A percentile compares a stretch with the other conserved stretches of the same genome.
Conservation (phyloP, 2,888 invertebrate species). For the Archips xylosteana region DNA sequence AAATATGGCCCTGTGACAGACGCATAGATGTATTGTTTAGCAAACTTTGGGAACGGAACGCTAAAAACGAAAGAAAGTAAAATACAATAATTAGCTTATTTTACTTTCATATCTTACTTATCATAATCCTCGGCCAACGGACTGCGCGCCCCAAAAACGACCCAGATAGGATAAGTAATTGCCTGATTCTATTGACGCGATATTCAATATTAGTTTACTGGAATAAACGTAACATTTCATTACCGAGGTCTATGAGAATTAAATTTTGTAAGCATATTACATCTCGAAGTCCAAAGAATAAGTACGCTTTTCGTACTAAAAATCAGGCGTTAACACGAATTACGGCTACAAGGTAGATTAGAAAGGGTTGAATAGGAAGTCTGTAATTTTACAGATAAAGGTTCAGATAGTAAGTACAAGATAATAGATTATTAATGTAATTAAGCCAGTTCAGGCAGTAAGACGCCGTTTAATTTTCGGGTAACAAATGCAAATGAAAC, state of each 20-base stretch:
- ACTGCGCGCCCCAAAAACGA: neutral
- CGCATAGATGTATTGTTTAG: too few relatives aligned
- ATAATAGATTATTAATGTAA: slow-evolving; percentile 41
- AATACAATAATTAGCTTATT: slow-evolving; percentile 1
- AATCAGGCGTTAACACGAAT: slow-evolving; percentile 19
- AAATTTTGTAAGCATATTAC: neutral
- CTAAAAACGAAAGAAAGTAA: neutral
- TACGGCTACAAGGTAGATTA: slow-evolving; percentile 7
- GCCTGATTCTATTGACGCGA: neutral
- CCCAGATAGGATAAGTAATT: slow-evolving; percentile 18
- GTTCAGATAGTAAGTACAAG: slow-evolving; percentile 24
- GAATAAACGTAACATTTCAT: slow-evolving; percentile 29
- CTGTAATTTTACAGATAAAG: slow-evolving; percentile 33
- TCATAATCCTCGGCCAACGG: neutral
- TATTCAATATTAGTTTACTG: slow-evolving; percentile 12
- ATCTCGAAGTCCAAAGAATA: slow-evolving; percentile 19
- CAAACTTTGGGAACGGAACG: too few relatives aligned
- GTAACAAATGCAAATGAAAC: slow-evolving; percentile 37
- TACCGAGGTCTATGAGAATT: slow-evolving; percentile 5
- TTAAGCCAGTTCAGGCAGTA: slow-evolving; percentile 21
- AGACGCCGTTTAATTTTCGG: slow-evolving; percentile 36
- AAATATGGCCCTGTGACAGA: too few relatives aligned
- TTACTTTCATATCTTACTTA: slow-evolving; percentile 8
- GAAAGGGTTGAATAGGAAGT: slow-evolving; percentile 4
- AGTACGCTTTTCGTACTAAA: neutral